Conservation (phyloP, 2,113 vertebrate species). For the Dipodomys ordii region DNA sequence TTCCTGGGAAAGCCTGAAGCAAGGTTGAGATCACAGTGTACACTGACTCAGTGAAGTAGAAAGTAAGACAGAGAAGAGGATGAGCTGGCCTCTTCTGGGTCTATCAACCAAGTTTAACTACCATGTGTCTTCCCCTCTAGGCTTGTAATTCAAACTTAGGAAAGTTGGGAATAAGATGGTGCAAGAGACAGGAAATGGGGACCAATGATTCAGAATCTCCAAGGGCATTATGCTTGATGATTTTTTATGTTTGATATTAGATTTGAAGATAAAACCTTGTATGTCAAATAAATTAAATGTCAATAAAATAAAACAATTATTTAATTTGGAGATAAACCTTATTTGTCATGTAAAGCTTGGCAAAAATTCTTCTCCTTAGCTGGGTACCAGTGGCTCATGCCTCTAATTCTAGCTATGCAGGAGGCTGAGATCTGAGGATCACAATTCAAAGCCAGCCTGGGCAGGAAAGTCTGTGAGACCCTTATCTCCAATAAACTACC, state of each 20-base stretch:
- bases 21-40: not conserved
- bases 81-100: not conserved
- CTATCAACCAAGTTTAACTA: not conserved
- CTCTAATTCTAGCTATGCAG: too few species aligned
- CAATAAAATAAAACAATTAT: not conserved
- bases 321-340: constrained; percentile 37
- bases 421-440: too few species aligned
- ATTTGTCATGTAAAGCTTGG: not conserved
- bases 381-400: too few species aligned
- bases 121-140: not conserved
- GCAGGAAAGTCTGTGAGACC: too few species aligned
- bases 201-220: not conserved
- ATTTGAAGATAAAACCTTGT: constrained; percentile 7
- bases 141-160: constrained; percentile 43
- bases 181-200: too few species aligned
- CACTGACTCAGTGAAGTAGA: constrained; percentile 12
- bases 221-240: constrained; percentile 5
- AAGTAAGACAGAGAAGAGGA: not conserved
- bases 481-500: too few species aligned
- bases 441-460: too few species aligned
- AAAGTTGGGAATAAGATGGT: not conserved
- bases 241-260: constrained; percentile 46
- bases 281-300: not conserved
- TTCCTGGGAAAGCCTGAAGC: constrained; percentile 2
- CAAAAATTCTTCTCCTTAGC: not conserved